Conservation (phyloP, 2,797 vertebrate genomes). For the Coregonus suidteri region DNA sequence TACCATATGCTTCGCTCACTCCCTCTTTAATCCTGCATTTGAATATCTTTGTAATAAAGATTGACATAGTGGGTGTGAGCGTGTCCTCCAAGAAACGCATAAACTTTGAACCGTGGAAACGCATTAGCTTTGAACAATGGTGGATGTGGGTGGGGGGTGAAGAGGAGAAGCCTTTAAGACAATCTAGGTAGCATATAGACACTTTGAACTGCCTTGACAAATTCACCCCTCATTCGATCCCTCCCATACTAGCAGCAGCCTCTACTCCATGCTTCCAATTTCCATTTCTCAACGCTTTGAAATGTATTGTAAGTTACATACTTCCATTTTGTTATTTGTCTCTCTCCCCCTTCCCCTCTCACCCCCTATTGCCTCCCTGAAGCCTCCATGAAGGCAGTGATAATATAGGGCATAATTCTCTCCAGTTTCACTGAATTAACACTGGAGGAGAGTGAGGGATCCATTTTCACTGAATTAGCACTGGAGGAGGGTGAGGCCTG, state of each 20-base stretch:
- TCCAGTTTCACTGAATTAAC: conserved; percentile 14
- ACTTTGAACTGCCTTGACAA: conserved; percentile 60
- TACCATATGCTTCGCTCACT: no score
- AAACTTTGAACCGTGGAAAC: conserved; percentile 1
- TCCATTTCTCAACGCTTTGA: conserved; percentile 56
- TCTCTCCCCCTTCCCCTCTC: conserved; percentile 9
- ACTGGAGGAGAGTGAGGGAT: conserved; percentile 22
- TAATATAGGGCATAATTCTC: neutral
- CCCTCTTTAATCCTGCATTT: neutral
- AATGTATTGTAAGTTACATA: conserved; percentile 41
- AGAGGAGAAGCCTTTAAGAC: conserved; percentile 50
- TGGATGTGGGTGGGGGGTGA: conserved; percentile 26
- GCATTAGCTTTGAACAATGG: neutral
- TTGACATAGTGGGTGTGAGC: conserved; percentile 7
- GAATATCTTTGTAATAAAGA: conserved; percentile 40
- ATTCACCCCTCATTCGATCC: conserved; percentile 52
- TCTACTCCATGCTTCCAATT: conserved; percentile 33
- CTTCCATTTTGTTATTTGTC: conserved; percentile 43
- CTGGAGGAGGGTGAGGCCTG: conserved; percentile 28
- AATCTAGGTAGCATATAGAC: conserved; percentile 54
- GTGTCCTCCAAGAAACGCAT: conserved; percentile 36
- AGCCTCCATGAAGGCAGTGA: neutral
- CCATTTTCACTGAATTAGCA: conserved; percentile 20
- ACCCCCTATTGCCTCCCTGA: neutral
- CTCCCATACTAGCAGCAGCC: conserved; percentile 5